phyloP scores from a whole-genome alignment of 2,888 invertebrate species.

The Onthophagus sagittarius region DNA sequence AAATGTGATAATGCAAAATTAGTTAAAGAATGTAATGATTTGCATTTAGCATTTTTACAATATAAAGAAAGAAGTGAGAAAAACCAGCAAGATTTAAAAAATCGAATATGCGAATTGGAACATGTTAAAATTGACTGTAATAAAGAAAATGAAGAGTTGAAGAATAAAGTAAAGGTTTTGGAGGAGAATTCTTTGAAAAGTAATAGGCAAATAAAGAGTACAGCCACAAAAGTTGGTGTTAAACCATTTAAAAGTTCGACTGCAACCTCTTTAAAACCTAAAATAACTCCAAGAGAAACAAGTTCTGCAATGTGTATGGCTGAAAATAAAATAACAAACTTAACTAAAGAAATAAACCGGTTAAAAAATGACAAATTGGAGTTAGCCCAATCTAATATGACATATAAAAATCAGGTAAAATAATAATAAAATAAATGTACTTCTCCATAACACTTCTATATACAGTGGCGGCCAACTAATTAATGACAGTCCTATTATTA shows the following conservation, averaged over 20 bases:
- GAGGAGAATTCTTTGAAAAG: slow-evolving; percentile 42
- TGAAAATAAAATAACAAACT: slow-evolving; percentile 44
- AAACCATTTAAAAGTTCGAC: slow-evolving; percentile 24
- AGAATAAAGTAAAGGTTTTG: slow-evolving; percentile 59
- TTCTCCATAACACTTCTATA: too few species aligned
- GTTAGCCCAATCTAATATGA: slow-evolving; percentile 40
- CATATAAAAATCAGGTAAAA: slow-evolving; percentile 23
- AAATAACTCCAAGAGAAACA: slow-evolving; percentile 29
- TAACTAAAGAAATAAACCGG: slow-evolving; percentile 47
- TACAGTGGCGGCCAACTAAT: too few species aligned
- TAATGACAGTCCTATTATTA: too few species aligned
- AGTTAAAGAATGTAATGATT: slow-evolving; percentile 69
- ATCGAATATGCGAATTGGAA: slow-evolving; percentile 53
- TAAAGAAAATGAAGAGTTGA: slow-evolving; percentile 50
- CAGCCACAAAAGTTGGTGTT: slow-evolving; percentile 20
- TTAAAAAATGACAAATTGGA: slow-evolving; percentile 46
- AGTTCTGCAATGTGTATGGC: slow-evolving; percentile 46
- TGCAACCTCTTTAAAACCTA: slow-evolving; percentile 48
- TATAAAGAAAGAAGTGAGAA: slow-evolving; percentile 62
- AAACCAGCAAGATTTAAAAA: slow-evolving; percentile 53
- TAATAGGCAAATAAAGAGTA: slow-evolving; percentile 16
- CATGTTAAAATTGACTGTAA: slow-evolving; percentile 58
- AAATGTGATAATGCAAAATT: slow-evolving; percentile 76
- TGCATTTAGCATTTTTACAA: slow-evolving; percentile 64
- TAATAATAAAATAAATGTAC: background rate